Percentiles rank a stretch among this genome's conserved stretches.
phyloP scores from a whole-genome alignment of 2,113 vertebrate species.

The Gymnogyps californianus region DNA sequence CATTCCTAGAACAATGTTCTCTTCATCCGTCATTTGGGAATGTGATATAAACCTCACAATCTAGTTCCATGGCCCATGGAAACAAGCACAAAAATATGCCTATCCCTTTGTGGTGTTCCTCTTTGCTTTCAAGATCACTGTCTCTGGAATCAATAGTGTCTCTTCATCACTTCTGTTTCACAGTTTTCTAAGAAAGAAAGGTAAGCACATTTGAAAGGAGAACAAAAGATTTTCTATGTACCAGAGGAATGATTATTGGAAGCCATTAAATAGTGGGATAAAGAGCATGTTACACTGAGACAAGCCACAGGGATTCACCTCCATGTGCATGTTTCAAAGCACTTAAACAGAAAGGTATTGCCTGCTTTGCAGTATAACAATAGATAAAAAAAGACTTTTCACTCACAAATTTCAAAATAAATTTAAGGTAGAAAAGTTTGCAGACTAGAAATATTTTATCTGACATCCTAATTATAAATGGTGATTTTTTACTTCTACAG shows the following conservation, averaged over 20 bases:
- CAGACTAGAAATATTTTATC: background rate
- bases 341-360: background rate
- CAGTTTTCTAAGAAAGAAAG: slow-evolving; percentile 29
- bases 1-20: background rate
- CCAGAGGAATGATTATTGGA: slow-evolving; percentile 58
- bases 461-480: background rate
- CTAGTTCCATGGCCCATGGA: background rate
- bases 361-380: background rate
- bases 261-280: slow-evolving; percentile 43
- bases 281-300: slow-evolving; percentile 23
- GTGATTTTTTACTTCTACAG: background rate
- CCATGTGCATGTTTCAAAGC: background rate
- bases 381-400: background rate
- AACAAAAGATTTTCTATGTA: slow-evolving; percentile 46
- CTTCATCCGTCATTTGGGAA: background rate
- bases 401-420: background rate
- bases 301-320: background rate
- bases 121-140: background rate
- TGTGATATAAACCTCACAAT: background rate
- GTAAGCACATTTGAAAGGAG: slow-evolving; percentile 60
- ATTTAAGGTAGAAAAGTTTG: background rate
- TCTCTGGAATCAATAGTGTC: slow-evolving; percentile 6
- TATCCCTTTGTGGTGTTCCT: background rate
- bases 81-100: background rate
- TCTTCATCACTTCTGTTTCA: background rate